Percentiles rank a stretch among this genome's conserved stretches.
These are phyloP conservation scores for Nomada ferruginata DNA, from an alignment of 2,888 invertebrate species.

Conservation along the genomic window DNA sequence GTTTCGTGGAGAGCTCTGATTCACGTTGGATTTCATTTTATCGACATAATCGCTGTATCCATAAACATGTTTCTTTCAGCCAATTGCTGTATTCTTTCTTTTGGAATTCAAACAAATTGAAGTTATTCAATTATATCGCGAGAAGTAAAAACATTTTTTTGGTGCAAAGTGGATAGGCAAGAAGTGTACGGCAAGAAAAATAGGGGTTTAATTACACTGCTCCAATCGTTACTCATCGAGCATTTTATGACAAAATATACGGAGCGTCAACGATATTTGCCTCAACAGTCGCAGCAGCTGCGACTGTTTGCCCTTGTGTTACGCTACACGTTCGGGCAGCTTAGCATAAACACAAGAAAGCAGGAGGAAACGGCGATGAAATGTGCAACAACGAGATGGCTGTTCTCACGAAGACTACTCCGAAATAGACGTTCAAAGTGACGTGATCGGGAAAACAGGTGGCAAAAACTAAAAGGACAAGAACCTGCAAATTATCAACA, in stretches of 20 bases:
- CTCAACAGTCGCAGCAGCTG: slow-evolving; percentile 37
- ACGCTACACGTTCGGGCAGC: slow-evolving; percentile 21
- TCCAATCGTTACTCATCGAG: slow-evolving; percentile 18
- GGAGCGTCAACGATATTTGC: slow-evolving; percentile 28
- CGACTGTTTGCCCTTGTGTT: slow-evolving; percentile 32
- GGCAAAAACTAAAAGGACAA: too few species aligned
- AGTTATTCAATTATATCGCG: neutral
- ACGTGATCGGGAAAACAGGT: too few species aligned
- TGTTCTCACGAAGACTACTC: neutral
- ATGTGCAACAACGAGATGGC: slow-evolving; percentile 15
- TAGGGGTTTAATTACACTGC: neutral
- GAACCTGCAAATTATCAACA: too few species aligned
- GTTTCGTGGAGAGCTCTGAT: too few species aligned
- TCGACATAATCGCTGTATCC: too few species aligned
- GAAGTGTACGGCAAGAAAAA: neutral
- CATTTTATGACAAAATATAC: slow-evolving; percentile 38
- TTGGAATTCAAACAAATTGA: too few species aligned
- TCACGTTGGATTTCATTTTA: neutral
- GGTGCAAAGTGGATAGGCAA: neutral
- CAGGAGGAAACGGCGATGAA: slow-evolving; percentile 22
- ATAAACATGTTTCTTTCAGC: too few species aligned
- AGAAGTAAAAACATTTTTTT: too few species aligned
- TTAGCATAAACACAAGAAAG: slow-evolving; percentile 22
- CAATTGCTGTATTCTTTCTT: too few species aligned
- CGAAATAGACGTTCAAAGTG: neutral